Percentiles rank a stretch among this genome's conserved stretches.
Conservation (phyloP, 2,113 vertebrate genomes). For the Antigone vipio region DNA sequence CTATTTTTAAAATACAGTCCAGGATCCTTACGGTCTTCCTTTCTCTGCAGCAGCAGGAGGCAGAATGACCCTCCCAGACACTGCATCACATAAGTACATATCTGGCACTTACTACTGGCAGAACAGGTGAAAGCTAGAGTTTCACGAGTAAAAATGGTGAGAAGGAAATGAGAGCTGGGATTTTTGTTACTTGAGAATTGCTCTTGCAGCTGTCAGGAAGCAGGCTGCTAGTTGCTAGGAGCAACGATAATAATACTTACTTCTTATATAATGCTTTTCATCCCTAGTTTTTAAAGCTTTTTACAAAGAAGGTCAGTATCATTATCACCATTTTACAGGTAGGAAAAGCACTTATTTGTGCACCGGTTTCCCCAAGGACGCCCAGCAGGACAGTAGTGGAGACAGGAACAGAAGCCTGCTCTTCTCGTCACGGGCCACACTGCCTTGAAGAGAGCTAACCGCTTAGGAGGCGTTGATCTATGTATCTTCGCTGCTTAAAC, state of each 20-base stretch:
- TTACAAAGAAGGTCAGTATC: constrained; percentile 5
- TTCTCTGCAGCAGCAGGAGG: not conserved
- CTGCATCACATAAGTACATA: not conserved
- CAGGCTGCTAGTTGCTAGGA: constrained; percentile 44
- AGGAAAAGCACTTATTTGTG: not conserved
- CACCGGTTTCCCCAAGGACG: not conserved
- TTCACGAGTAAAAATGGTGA: not conserved
- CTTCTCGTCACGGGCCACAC: not conserved
- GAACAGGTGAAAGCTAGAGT: not conserved
- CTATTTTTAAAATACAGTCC: not conserved
- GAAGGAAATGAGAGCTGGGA: not conserved
- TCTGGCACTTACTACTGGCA: not conserved
- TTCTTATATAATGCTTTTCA: constrained; percentile 16
- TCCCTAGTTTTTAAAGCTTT: not conserved
- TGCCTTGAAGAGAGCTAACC: not conserved
- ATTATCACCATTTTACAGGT: constrained; percentile 20
- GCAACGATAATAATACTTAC: not conserved
- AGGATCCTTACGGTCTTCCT: not conserved
- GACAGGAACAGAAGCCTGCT: not conserved
- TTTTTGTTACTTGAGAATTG: constrained; percentile 21
- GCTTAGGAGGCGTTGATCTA: not conserved
- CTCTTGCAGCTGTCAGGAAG: constrained; percentile 12
- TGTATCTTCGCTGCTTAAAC: not conserved
- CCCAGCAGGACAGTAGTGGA: not conserved
- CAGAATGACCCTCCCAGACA: not conserved